These are phyloP conservation scores for Invenusta paracnida DNA, from an alignment of 2,888 invertebrate species.

Conservation along the genomic window DNA sequence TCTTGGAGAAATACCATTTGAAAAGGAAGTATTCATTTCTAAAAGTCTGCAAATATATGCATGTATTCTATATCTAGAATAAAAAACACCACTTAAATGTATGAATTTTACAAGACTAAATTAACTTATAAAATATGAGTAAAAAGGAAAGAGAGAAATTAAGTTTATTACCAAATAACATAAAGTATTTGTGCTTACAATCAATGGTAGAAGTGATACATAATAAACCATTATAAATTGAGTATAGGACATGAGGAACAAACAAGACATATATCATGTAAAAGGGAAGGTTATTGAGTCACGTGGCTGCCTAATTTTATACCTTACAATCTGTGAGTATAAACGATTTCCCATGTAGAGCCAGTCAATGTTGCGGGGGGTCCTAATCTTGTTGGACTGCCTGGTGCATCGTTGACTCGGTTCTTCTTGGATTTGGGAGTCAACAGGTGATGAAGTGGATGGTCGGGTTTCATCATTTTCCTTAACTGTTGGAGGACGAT, in stretches of 20 bases:
- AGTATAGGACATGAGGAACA: neutral
- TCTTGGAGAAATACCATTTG: no score
- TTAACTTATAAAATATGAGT: no score
- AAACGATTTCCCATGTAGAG: neutral
- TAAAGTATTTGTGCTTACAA: conserved; percentile 15
- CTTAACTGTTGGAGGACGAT: neutral
- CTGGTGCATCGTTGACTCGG: neutral
- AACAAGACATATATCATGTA: neutral
- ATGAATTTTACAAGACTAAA: no score
- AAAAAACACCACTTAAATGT: no score
- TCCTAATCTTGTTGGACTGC: neutral
- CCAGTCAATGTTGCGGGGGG: neutral
- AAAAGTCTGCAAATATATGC: no score
- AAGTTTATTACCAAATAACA: conserved; percentile 2
- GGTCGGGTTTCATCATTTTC: neutral
- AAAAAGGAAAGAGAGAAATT: no score
- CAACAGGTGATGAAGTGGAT: neutral
- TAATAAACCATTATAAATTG: neutral
- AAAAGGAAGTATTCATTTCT: no score
- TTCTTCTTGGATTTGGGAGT: neutral
- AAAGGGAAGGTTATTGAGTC: neutral
- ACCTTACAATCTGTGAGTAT: neutral
- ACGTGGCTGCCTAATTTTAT: neutral
- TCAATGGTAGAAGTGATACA: neutral
- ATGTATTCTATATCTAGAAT: no score